Base-by-base conservation (phyloP, 1,140 invertebrate genomes). In the Luehdorfia chinensis region DNA sequence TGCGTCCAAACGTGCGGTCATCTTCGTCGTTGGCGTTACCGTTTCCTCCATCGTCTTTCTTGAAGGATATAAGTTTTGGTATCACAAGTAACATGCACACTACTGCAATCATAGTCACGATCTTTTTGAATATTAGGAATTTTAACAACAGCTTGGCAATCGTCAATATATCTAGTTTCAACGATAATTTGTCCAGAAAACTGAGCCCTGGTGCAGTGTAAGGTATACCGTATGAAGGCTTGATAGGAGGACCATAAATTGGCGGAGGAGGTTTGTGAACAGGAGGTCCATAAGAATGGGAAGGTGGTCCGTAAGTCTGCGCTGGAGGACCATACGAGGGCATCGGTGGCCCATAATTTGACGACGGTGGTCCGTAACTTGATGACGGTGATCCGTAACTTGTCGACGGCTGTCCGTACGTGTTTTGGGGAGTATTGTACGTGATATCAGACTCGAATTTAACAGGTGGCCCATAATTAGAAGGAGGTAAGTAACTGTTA, bases 101-200 rank as follows among this genome's bases (percentile, higher is more conserved):
- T 1, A 93, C 75, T 0, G 91, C 93, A 21, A 94, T 90, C 66
- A 94, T 93, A 65, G 93, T 93, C 9, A 94, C 91, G 34, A 94
- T 91, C 75, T 94, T 92, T 70, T 94, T 94, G 59, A 94, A 93
- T 50, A 94, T 92, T 1, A 94, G 79, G 4, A 94, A 62, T 67
- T 94, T 93, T 5, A 94, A 68, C 28, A 94, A 47, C 28, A 94
- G 89, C 73, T 94, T 94, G 0, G 91, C 91, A n/a, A 94, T 59
- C 0, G 92, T 93, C 28, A 92, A 86, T 2, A 93, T 87, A 61
- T 92, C 91, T n/a, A 93, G 60, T 80, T 93, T 94, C 3, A 91
- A 85, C 5, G 91, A 87, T 0, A 92, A 67, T 52, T 91, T 90
- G 16, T 90, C 88, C 1, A 90, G 72, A 31, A 91, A 84, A 12